A percentile compares a stretch with the other conserved stretches of the same genome.
These are phyloP conservation scores for Villa cingulata DNA, from an alignment of 2,888 invertebrate genomes.

Conservation along the genomic window DNA sequence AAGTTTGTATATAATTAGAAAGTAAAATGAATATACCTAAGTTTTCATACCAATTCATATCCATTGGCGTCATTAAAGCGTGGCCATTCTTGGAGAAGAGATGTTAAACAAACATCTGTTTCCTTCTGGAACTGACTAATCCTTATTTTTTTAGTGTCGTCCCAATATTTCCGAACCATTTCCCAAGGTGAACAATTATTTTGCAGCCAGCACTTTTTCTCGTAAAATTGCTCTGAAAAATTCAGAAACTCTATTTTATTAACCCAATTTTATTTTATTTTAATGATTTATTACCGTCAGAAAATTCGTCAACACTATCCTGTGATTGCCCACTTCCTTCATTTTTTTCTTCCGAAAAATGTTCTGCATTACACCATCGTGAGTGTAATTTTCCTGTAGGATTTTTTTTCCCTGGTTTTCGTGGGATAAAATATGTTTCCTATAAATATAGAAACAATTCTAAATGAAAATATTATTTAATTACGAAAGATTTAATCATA, in stretches of 20 bases:
- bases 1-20: background rate
- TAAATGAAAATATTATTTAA: too few species aligned
- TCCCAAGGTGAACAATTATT: background rate
- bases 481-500: too few species aligned
- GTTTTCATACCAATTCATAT: background rate
- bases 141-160: background rate
- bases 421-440: background rate
- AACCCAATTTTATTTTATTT: too few species aligned
- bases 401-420: background rate
- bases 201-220: conserved; percentile 5
- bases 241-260: background rate
- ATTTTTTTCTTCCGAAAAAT: too few species aligned
- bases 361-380: background rate
- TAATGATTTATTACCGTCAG: too few species aligned
- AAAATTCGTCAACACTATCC: too few species aligned
- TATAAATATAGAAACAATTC: background rate
- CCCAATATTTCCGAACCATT: background rate
- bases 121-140: background rate
- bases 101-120: background rate
- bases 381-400: background rate
- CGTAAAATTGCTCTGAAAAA: conserved; percentile 4
- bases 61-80: background rate
- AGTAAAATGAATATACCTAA: background rate
- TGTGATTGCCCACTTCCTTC: too few species aligned
- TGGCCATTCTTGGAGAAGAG: conserved; percentile 1